Evolutionary conservation across 2,797 vertebrate species (phyloP).

Genomic region (Chaenodraco wilsoni): DNA sequence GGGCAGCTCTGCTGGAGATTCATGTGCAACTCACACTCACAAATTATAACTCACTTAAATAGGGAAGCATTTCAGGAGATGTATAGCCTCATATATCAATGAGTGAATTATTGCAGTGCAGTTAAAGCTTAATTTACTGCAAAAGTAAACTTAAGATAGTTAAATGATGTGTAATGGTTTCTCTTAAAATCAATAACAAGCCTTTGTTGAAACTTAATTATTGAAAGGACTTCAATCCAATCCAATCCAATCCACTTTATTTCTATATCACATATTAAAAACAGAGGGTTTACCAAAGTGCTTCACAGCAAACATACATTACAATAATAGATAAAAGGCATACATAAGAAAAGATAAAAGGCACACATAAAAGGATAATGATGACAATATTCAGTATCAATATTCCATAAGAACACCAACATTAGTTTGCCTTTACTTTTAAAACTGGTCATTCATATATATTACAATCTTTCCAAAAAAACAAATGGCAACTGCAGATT

Average conservation of each 20-base stretch:
- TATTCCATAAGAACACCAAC: neutral
- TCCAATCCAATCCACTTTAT: too few species aligned
- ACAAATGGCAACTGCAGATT: too few species aligned
- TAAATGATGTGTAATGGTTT: neutral
- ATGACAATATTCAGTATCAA: neutral
- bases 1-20: constrained; percentile 51
- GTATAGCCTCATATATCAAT: neutral
- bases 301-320: too few species aligned
- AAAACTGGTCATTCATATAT: too few species aligned
- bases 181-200: neutral
- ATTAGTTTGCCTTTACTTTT: neutral
- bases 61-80: neutral
- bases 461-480: too few species aligned
- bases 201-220: neutral
- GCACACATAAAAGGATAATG: neutral
- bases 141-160: neutral
- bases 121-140: neutral
- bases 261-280: too few species aligned
- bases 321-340: too few species aligned
- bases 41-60: neutral
- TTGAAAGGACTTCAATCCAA: neutral
- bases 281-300: too few species aligned
- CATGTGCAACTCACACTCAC: constrained; percentile 16
- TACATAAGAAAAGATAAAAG: too few species aligned
- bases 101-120: neutral